Evolutionary conservation across 2,113 vertebrate species (phyloP), one percentile per base, ranked within the genome.

Genomic region (Heterotilapia buettikoferi): DNA sequence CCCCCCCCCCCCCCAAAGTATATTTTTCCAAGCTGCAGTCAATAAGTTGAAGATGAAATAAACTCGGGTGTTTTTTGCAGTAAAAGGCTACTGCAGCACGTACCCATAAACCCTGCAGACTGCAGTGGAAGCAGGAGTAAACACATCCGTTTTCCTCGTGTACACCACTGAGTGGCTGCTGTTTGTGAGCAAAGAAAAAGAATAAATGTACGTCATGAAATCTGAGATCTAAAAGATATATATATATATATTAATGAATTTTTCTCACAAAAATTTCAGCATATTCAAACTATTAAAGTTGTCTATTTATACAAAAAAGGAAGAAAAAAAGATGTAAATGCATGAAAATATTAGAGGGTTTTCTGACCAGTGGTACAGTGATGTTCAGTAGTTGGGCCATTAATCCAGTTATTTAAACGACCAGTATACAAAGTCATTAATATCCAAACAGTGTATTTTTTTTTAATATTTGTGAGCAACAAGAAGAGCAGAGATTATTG

Each of bases 71-170:
- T 31, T 81, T 85, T 86, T 82, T 94, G 92, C 90, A 93, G 94
- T 95, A 93, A 82, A 71, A 89, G 3, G 24, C 59, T 92, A 92
- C 92, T 94, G 90, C 93, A 94, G 57, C 61, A 83, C 19, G 50
- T 54, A 80, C 38, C 13, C 3, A 2, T 50, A 47, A 83, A 38
- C 40, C 40, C 79, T 56, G 29, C 76, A 59, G 16, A 54, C 26
- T 1, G 7, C 52, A 68, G 53, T 7, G 56, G 45, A 19, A 78
- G 18, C 29, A 24, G 50, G 71, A 88, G 18, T 36, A n/a, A 50
- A 36, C 61, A 1, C 56, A 29, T 66, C 36, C 0, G 33, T 57
- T 18, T 66, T 50, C 29, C 6, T 83, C 6, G 1, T 29, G 68
- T 12, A 18, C 43, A 31, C 16, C 24, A 1, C 52, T 52, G 40